These are phyloP conservation scores for Steinernema feltiae DNA, from an alignment of 1,140 invertebrate species.

Conservation along the genomic window DNA sequence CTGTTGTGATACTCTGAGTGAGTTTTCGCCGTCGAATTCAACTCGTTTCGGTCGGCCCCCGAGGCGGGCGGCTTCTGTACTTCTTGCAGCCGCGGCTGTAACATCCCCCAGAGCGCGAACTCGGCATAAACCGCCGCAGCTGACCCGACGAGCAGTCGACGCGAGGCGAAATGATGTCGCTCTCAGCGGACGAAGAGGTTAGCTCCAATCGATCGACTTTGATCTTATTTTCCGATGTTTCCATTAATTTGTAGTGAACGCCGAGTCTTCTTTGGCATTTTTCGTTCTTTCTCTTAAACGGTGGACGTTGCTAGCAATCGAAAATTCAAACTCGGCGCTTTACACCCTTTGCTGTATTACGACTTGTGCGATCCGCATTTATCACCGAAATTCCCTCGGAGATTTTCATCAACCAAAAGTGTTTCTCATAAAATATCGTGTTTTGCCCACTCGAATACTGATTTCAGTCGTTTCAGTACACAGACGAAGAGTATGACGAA, in stretches of 20 bases:
- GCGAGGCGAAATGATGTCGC: not conserved
- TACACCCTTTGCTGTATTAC: no score
- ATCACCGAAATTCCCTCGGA: no score
- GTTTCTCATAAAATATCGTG: not conserved
- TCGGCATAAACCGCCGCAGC: not conserved
- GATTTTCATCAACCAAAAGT: no score
- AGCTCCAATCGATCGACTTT: not conserved
- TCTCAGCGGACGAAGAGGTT: not conserved
- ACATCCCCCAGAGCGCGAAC: not conserved
- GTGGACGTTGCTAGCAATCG: no score
- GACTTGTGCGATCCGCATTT: no score
- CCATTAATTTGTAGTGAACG: no score
- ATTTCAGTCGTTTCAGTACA: not conserved
- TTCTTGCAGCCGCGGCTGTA: not conserved
- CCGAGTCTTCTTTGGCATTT: no score
- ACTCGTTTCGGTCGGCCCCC: not conserved
- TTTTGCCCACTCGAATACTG: not conserved
- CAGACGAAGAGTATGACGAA: conserved; percentile 1
- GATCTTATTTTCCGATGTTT: no score
- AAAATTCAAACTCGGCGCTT: no score
- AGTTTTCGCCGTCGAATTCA: not conserved
- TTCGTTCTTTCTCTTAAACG: no score
- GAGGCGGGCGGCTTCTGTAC: not conserved
- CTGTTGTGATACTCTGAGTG: not conserved
- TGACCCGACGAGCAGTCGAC: conserved; percentile 7